These are phyloP conservation scores for Drosophila mauritiana DNA, from an alignment of 1,140 invertebrate species.

Conservation along the genomic window DNA sequence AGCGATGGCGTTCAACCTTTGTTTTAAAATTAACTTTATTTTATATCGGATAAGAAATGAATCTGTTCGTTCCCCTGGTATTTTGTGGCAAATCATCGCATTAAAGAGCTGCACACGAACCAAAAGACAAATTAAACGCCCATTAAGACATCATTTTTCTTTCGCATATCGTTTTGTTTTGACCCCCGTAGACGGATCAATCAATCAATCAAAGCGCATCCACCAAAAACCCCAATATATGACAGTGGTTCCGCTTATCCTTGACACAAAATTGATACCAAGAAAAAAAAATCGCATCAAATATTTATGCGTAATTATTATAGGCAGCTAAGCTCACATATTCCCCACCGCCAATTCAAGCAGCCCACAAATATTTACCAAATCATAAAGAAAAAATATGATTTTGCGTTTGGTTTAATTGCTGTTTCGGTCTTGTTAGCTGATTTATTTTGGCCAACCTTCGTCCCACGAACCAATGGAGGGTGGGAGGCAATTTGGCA, in stretches of 20 bases:
- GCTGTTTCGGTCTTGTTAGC: conserved; percentile 33
- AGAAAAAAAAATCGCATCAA: conserved; percentile 23
- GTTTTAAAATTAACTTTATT: background rate
- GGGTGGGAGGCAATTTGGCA: conserved; percentile 45
- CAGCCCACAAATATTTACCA: conserved; percentile 51
- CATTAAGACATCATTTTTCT: conserved; percentile 64
- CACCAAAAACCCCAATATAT: conserved; percentile 32
- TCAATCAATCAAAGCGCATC: conserved; percentile 61
- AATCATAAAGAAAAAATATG: conserved; percentile 19
- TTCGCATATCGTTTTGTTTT: conserved; percentile 21
- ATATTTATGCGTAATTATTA: conserved; percentile 67
- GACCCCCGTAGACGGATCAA: conserved; percentile 31
- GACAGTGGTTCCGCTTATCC: conserved; percentile 68
- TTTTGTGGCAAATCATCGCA: conserved; percentile 2
- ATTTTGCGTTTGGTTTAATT: conserved; percentile 46
- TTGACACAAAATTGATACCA: conserved; percentile 66
- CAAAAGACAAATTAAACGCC: conserved; percentile 55
- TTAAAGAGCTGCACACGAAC: conserved; percentile 3
- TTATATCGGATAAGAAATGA: background rate
- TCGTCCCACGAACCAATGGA: conserved; percentile 48
- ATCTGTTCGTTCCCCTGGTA: background rate
- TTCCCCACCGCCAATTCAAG: conserved; percentile 32
- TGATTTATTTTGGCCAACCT: conserved; percentile 55
- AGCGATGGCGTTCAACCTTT: too few relatives aligned
- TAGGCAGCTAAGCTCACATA: conserved; percentile 45